phyloP scores from a whole-genome alignment of 2,113 vertebrate genomes.

The Semnopithecus entellus region DNA sequence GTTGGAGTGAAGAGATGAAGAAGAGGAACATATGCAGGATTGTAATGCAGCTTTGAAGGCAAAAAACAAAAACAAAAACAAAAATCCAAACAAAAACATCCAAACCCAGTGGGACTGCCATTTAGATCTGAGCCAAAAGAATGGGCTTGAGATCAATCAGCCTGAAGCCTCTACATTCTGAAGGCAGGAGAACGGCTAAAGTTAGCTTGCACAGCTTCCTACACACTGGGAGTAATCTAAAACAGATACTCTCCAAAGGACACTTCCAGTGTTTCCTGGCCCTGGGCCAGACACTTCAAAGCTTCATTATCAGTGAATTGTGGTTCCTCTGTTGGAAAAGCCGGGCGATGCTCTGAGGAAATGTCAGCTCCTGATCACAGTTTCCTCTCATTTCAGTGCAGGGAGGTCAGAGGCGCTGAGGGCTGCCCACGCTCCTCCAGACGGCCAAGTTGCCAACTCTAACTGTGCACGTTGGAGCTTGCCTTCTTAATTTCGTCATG shows the following conservation, averaged over 20 bases:
- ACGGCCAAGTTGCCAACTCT: neutral
- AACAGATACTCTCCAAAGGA: constrained; percentile 86
- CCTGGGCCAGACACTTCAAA: constrained; percentile 86
- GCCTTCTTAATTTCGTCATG: neutral
- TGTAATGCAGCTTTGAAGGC: constrained; percentile 1
- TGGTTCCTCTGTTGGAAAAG: constrained; percentile 81
- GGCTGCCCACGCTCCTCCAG: constrained; percentile 6
- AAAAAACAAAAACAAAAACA: neutral
- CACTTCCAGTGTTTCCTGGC: constrained; percentile 84
- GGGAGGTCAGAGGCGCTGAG: constrained; percentile 79
- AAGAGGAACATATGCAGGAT: neutral
- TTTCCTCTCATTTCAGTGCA: constrained; percentile 82
- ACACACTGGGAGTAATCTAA: constrained; percentile 85
- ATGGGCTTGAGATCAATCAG: constrained; percentile 83
- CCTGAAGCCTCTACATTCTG: constrained; percentile 77
- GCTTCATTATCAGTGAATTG: constrained; percentile 86
- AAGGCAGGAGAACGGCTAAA: constrained; percentile 84
- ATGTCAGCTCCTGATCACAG: constrained; percentile 81
- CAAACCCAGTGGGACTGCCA: constrained; percentile 22
- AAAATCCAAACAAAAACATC: neutral
- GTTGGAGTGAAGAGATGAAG: neutral
- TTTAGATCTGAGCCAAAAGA: constrained; percentile 80
- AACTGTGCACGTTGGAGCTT: constrained; percentile 49
- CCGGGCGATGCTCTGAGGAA: constrained; percentile 83
- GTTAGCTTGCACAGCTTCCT: constrained; percentile 86